Evolutionary conservation across 2,113 vertebrate genomes (phyloP), one percentile per base, ranked within the genome.

Genomic region (Podocnemis expansa): DNA sequence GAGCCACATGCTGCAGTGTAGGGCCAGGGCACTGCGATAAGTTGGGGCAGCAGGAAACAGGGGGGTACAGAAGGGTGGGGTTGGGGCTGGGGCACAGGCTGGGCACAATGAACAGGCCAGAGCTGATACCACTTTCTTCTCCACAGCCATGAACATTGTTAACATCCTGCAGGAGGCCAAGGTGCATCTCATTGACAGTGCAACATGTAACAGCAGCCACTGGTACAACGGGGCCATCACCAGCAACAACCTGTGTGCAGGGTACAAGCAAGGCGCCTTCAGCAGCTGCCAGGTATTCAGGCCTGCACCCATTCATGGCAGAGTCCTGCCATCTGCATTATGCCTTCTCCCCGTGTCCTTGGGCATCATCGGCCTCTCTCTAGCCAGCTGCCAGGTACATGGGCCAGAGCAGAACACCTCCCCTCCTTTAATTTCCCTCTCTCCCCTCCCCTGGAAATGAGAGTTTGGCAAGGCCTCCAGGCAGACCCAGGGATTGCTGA

Each of bases 131-230:
- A 2, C 38, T n/a, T 70, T n/a, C 63, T 70, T 31, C 1, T 38
- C 16, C 31, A 13, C 75, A 94, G 93, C n/a, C 29, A 6, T 9
- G 24, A n/a, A 29, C 34, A 31, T 13, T 11, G 78, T 88, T 5
- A 80, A 84, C 34, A 81, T 92, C 70, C 49, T 94, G 43, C 87
- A 92, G 47, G 93, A 94, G 63, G 90, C 88, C 19, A 51, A 76
- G 45, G 88, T 94, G 16, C 56, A 63, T 25, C 84, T 76, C 24
- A 49, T 94, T 49, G 76, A 87, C 47, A 9, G 1, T 0, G 7
- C 19, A 21, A 80, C 10, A 1, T 94, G 93, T n/a, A 92, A 87
- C 76, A 84, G 88, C 78, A 19, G 43, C 10, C 11, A 4, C 2
- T 92, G 87, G 90, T 94, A 89, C 63, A 43, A 52, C 5, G 78